Base-by-base conservation (phyloP, 1,140 invertebrate species). In the Ericerus pela region DNA sequence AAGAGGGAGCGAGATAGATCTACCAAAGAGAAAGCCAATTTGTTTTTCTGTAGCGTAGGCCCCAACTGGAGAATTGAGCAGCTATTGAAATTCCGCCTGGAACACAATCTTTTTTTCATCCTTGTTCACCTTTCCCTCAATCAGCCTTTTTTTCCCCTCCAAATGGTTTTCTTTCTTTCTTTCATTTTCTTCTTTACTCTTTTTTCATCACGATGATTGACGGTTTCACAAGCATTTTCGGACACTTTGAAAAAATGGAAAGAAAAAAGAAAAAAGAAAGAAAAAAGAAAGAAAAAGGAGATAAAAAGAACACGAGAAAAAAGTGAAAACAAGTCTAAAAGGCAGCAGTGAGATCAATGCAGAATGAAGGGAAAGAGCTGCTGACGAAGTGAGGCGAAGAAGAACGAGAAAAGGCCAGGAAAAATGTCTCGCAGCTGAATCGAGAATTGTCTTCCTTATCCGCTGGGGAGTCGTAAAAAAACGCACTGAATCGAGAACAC, bases 151-250 rank as follows among this genome's bases (percentile, higher is more conserved):
- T n/a, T n/a, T 2, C 12, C 55, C 12, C 33, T 56, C 47, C 11
- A 2, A 16, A 0, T 29, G 16, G 43, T 1, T 1, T 1, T 59
- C 36, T 4, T 18, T 58, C 59, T 16, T n/a, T 36, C 24, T 41
- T 20, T 37, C 5, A 10, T 36, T 26, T 20, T 22, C 30, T 20
- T 8, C 52, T 51, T 54, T 43, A 53, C 20, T 61, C 53, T 56
- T 59, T 59, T 60, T 60, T 57, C 56, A 61, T 65, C 60, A 58
- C 61, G 16, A 29, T 56, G 24, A 37, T 30, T 41, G 30, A 29
- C 55, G 31, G 37, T 52, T 47, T 29, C 26, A 16, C 27, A 28
- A 10, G 14, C 47, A 51, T 22, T 16, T 3, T 10, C 47, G 20
- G 16, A 8, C 2, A 4, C 5, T 6, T 10, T n/a, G 31, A 16